Evolutionary conservation across 2,797 vertebrate genomes (phyloP).

Genomic region (Valencia hispanica): DNA sequence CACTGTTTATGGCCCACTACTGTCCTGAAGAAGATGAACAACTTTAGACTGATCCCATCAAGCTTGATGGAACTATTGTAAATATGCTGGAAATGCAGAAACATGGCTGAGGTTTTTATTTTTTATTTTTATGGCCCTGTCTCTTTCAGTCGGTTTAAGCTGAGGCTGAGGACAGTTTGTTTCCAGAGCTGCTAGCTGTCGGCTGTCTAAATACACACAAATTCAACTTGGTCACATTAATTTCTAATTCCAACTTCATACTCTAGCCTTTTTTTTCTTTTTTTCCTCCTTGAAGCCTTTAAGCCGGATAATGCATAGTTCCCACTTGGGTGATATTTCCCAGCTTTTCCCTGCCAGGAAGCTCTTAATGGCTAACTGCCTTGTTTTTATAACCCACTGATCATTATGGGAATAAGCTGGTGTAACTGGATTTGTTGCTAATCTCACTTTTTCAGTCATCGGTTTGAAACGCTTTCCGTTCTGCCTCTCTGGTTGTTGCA

Average conservation of each 20-base stretch:
- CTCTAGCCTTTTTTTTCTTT: constrained; percentile 14
- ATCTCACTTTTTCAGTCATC: constrained; percentile 15
- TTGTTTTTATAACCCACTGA: constrained; percentile 27
- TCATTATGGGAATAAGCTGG: constrained; percentile 30
- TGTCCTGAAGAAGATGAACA: constrained; percentile 31
- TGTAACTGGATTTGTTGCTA: constrained; percentile 19
- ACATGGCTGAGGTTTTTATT: neutral
- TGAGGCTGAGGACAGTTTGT: constrained; percentile 16
- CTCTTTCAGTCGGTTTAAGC: neutral
- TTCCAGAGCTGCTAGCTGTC: too few species aligned
- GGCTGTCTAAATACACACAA: too few species aligned
- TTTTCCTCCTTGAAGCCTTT: constrained; percentile 26
- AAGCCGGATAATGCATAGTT: constrained; percentile 54
- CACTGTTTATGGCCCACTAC: too few species aligned
- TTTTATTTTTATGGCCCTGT: constrained; percentile 6
- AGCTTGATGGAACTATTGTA: neutral
- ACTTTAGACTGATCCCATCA: constrained; percentile 10
- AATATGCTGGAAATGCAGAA: neutral
- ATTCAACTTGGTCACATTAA: neutral
- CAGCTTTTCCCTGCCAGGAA: constrained; percentile 44
- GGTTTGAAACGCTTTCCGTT: too few species aligned
- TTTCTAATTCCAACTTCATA: constrained; percentile 4
- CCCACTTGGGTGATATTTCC: constrained; percentile 49
- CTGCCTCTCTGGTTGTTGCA: too few species aligned
- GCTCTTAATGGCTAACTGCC: constrained; percentile 26